A percentile compares a stretch with the other conserved stretches of the same genome.
phyloP scores from a whole-genome alignment of 2,113 vertebrate species.

The Telmatochromis sp. region DNA sequence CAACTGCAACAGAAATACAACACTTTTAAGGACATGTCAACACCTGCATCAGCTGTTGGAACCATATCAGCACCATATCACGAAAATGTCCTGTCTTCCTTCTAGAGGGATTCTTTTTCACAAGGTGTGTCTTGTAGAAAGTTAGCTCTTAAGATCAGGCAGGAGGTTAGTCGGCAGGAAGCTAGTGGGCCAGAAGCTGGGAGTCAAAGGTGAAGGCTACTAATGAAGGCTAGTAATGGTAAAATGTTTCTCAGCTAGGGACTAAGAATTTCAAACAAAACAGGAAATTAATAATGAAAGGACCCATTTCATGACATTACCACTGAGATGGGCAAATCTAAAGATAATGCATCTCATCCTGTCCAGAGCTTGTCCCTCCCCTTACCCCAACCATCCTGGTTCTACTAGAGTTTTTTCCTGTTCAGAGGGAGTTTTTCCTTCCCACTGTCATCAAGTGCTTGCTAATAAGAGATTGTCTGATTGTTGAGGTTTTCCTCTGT shows the following conservation, averaged over 20 bases:
- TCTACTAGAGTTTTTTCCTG: neutral
- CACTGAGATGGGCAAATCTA: neutral
- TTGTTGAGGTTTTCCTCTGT: neutral
- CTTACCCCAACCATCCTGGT: neutral
- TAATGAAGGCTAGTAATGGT: too few relatives aligned
- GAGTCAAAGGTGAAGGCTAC: neutral
- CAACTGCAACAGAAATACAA: neutral
- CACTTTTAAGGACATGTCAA: neutral
- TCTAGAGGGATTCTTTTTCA: neutral
- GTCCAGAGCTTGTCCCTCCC: neutral
- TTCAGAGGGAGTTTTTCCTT: neutral
- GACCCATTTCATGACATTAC: neutral
- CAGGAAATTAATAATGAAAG: neutral
- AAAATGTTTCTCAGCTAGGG: neutral
- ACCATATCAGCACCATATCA: neutral
- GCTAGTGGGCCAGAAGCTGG: rapidly evolving
- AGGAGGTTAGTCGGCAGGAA: neutral
- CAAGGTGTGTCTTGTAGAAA: neutral
- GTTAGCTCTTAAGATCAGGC: neutral
- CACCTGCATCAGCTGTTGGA: neutral
- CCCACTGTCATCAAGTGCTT: neutral
- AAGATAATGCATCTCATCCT: neutral
- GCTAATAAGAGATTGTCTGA: neutral
- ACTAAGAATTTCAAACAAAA: neutral
- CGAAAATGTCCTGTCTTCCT: neutral